Percentiles rank a stretch among this genome's conserved stretches.
These are phyloP conservation scores for Echinarachnius parma DNA, from an alignment of 53 echinoderm and acorn worm species.

Conservation along the genomic window DNA sequence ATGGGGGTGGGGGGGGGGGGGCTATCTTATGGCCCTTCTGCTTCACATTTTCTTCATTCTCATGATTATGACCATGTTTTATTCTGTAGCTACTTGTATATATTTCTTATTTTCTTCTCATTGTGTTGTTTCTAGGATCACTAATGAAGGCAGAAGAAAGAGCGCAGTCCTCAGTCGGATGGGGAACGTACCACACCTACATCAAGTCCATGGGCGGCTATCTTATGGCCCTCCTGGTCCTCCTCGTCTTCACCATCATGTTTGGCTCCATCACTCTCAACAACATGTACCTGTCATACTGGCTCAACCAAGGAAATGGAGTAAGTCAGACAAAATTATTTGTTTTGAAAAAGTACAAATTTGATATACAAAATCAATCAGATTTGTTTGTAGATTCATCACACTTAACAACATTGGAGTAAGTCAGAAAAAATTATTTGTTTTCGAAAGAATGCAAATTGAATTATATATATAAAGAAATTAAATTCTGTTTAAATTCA, in stretches of 20 bases:
- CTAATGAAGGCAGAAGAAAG: conserved; percentile 63
- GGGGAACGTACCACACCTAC: conserved; percentile 80
- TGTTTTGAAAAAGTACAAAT: too few species aligned
- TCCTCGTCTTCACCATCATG: conserved; percentile 70
- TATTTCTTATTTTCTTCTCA: not conserved
- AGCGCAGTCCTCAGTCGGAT: conserved; percentile 54
- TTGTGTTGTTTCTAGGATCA: conserved; percentile 33
- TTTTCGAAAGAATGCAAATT: too few species aligned
- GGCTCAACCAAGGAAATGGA: conserved; percentile 81
- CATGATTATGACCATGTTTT: not conserved
- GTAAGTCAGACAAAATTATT: too few species aligned
- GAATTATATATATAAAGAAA: too few species aligned
- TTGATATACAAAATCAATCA: too few species aligned
- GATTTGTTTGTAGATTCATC: too few species aligned
- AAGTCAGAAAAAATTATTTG: too few species aligned
- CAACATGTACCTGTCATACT: conserved; percentile 83
- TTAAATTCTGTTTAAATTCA: too few species aligned
- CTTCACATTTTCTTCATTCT: not conserved
- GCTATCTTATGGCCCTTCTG: not conserved
- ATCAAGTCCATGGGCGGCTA: conserved; percentile 81
- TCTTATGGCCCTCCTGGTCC: conserved; percentile 63
- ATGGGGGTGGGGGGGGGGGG: not conserved
- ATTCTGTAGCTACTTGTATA: not conserved
- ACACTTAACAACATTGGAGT: too few species aligned
- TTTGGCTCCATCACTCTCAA: conserved; percentile 81